Percentiles rank a stretch among this genome's conserved stretches.
Evolutionary conservation across 2,113 vertebrate genomes (phyloP).

Genomic region (Syngnathus floridae): DNA sequence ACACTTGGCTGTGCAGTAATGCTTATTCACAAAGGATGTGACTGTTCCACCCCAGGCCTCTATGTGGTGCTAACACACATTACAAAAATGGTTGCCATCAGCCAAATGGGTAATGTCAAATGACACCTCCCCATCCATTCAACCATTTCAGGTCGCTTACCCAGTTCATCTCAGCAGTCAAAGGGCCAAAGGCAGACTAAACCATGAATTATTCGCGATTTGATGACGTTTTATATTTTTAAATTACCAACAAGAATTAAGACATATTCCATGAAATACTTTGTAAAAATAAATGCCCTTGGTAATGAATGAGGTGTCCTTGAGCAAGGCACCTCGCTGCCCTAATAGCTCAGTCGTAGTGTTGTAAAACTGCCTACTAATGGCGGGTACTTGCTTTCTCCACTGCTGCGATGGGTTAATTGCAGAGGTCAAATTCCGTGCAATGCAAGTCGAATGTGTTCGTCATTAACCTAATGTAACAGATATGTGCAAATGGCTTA

Average conservation of each 20-base stretch:
- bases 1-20: no score
- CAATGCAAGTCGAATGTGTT: constrained; percentile 3
- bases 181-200: no score
- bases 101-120: no score
- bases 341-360: neutral
- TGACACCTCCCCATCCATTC: no score
- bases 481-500: constrained; percentile 1
- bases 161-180: no score
- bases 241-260: neutral
- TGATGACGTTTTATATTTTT: neutral
- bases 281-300: neutral
- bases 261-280: neutral
- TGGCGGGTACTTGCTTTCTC: neutral
- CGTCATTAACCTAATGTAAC: constrained; percentile 1
- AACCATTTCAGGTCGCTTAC: no score
- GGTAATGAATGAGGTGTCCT: neutral
- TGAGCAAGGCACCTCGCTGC: neutral
- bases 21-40: no score
- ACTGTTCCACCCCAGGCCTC: no score
- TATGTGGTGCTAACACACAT: no score
- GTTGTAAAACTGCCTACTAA: neutral
- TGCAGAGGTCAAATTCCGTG: constrained; percentile 5
- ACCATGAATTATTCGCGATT: no score
- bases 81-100: no score
- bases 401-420: constrained; percentile 1